Base-by-base conservation (phyloP, 2,113 vertebrate species). In the Seriola rivoliana region DNA sequence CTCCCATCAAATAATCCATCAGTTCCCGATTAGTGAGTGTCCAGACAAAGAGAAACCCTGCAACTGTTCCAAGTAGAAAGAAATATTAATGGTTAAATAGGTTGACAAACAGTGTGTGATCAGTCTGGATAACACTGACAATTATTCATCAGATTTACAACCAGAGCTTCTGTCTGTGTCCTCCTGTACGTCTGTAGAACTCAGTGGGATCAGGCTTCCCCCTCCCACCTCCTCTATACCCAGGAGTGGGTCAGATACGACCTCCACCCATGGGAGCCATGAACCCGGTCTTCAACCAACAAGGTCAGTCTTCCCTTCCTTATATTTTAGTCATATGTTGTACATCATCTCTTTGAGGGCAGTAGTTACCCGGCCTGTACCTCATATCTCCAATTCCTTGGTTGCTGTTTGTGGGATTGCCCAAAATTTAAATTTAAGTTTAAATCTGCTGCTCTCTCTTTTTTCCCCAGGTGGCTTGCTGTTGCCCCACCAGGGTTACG, bases 201-300 rank as follows among this genome's bases (percentile, higher is more conserved):
- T 96, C 98, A 4, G 72, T 98, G 75, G 97, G 97, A 54, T 86
- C 96, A 12, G 96, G 95, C 71, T 97, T 98, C 76, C 93, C 97
- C 81, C 92, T 97, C 14, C 94, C 96, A 46, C 95, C 96, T 80
- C 93, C 96, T 42, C 48, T 98, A 7, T 98, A 97, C 91, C 91
- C 96, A 58, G 97, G 95, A 79, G 94, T 97, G 78, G 95, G 95
- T 1, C 93, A 95, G 16, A 92, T 97, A 21, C 93, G 96, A 85
- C 92, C 95, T 40, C 82, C 97, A 16, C 86, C 96, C 44, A 85
- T 97, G 1, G 95, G 95, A 70, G 78, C 95, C 25, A 93, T 97
- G 88, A 91, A 94, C 78, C 92, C 96, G 16, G 93, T 93, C 63
- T 94, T 93, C 66, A 93, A 79, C 86, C 93, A 91, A 13, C 85